phyloP scores from a whole-genome alignment of 2,888 invertebrate genomes.

The Gastrophysa polygoni region DNA sequence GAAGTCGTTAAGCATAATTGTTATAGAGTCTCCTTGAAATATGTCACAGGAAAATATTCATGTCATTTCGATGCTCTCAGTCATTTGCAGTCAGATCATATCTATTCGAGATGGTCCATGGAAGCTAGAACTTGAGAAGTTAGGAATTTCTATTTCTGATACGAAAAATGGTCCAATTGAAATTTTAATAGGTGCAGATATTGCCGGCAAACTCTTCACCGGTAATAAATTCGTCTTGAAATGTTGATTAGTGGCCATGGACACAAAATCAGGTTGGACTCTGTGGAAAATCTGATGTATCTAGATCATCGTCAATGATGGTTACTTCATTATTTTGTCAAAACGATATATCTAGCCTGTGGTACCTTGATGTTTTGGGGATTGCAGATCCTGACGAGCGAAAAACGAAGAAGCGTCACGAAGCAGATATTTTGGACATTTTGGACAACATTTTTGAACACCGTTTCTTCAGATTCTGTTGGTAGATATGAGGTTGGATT shows the following conservation, averaged over 20 bases:
- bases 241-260: neutral
- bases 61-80: no score
- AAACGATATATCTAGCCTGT: slow-evolving; percentile 1
- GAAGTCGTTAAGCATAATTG: no score
- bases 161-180: no score
- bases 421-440: neutral
- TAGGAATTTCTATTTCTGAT: no score
- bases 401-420: neutral
- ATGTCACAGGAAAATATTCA: no score
- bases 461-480: neutral
- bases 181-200: no score
- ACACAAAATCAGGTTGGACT: neutral
- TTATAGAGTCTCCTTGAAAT: no score
- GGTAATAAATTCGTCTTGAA: no score
- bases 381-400: neutral
- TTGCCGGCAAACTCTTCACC: no score
- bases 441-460: neutral
- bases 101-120: no score
- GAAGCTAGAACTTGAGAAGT: no score
- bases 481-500: slow-evolving; percentile 42
- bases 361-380: neutral
- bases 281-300: neutral
- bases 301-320: neutral
- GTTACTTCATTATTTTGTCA: neutral
- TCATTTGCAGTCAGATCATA: no score